A percentile compares a stretch with the other conserved stretches of the same genome.
Conservation (phyloP, 2,797 vertebrate species). For the Sebastes trivittatus region DNA sequence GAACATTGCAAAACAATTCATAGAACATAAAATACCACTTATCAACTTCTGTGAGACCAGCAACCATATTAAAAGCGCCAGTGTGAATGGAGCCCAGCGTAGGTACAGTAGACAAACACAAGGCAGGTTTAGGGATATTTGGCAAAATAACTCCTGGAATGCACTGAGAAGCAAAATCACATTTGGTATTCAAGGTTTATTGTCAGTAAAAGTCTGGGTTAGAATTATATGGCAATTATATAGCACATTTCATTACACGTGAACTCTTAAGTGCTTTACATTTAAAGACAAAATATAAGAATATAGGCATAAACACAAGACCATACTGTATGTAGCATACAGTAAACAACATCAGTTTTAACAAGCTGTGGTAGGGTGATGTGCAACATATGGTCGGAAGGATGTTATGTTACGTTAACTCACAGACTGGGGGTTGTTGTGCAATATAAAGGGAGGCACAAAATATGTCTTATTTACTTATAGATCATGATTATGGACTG, state of each 20-base stretch:
- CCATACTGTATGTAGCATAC: background rate
- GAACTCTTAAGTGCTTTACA: too few relatives aligned
- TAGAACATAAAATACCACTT: too few relatives aligned
- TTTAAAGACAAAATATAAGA: too few relatives aligned
- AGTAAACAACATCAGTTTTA: background rate
- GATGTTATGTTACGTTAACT: too few relatives aligned
- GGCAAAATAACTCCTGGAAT: background rate
- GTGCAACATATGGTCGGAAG: too few relatives aligned
- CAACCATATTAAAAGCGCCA: background rate
- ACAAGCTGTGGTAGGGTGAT: too few relatives aligned
- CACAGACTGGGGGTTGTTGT: too few relatives aligned
- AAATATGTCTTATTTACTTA: too few relatives aligned
- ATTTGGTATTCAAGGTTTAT: background rate
- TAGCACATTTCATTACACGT: too few relatives aligned
- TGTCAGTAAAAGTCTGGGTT: background rate
- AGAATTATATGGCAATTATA: background rate
- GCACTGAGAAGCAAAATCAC: background rate
- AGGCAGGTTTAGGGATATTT: background rate
- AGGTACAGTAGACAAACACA: background rate
- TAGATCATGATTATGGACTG: fast-evolving
- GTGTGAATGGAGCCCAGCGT: too few relatives aligned
- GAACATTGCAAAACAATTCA: too few relatives aligned
- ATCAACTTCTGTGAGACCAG: too few relatives aligned
- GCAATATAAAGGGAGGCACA: fast-evolving
- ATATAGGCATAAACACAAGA: background rate